Conservation (phyloP, 2,888 invertebrate species). For the Melikaiella ostensackeni region DNA sequence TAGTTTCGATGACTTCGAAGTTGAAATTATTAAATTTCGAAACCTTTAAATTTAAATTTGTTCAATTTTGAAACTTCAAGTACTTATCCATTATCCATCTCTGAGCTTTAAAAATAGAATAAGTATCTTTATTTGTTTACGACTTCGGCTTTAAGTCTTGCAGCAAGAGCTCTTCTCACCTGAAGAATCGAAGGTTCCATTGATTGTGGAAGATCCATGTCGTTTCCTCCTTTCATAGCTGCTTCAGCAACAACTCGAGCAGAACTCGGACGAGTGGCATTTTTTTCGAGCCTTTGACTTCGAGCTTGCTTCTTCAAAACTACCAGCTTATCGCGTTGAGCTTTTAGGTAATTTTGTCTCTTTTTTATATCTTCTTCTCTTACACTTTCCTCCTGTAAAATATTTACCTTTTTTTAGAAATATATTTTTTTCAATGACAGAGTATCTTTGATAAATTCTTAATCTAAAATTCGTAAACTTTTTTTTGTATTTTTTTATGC, state of each 20-base stretch:
- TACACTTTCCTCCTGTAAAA: conserved; percentile 51
- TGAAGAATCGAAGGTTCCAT: conserved; percentile 82
- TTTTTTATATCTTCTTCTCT: conserved; percentile 83
- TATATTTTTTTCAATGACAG: background rate
- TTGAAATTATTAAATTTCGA: too few species aligned
- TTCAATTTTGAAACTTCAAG: background rate
- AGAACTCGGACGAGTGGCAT: conserved; percentile 77
- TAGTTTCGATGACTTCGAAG: too few species aligned
- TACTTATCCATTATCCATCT: background rate
- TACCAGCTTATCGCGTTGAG: conserved; percentile 93
- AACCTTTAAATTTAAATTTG: too few species aligned
- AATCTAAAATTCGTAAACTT: background rate
- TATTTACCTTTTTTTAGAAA: conserved; percentile 2
- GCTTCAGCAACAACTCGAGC: conserved; percentile 71
- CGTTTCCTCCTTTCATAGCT: conserved; percentile 69
- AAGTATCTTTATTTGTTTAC: conserved; percentile 79
- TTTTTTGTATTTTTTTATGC: background rate
- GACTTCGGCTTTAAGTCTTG: conserved; percentile 91
- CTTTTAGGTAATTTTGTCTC: conserved; percentile 90
- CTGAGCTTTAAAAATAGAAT: background rate
- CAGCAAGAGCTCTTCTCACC: conserved; percentile 89
- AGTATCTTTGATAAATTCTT: too few species aligned
- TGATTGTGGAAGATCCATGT: conserved; percentile 61
- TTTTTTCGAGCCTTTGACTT: conserved; percentile 86
- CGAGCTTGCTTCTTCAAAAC: conserved; percentile 93